Percentiles rank a stretch among this genome's conserved stretches.
Conservation (phyloP, 35 echinoderm and acorn worm species). For the Diadema setosum region DNA sequence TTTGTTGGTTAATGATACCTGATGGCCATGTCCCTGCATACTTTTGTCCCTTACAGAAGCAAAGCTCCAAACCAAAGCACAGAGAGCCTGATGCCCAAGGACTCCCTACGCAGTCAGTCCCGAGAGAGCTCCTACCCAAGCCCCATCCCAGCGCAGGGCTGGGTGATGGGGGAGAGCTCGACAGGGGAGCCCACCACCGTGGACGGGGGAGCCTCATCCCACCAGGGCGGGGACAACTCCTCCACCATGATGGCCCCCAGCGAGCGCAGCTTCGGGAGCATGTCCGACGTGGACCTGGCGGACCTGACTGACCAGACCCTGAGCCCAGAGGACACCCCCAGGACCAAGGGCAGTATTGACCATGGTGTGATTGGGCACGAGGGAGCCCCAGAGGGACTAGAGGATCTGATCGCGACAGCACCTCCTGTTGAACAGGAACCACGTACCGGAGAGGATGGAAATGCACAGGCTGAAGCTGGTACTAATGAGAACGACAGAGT, state of each 20-base stretch:
- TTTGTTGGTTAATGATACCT: too few species aligned
- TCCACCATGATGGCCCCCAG: not conserved
- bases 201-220: not conserved
- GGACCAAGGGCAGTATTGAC: not conserved
- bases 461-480: too few species aligned
- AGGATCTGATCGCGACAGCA: too few species aligned
- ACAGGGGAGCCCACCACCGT: not conserved
- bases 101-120: not conserved
- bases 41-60: not conserved
- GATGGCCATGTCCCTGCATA: too few species aligned
- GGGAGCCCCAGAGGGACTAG: not conserved
- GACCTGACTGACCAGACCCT: constrained; percentile 4
- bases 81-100: constrained; percentile 1
- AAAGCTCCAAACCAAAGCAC: not conserved
- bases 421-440: too few species aligned
- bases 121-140: not conserved
- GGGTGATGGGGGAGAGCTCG: constrained; percentile 3
- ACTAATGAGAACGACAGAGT: too few species aligned
- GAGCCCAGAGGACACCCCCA: not conserved
- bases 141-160: not conserved
- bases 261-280: not conserved
- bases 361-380: not conserved
- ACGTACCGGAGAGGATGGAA: too few species aligned
- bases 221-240: not conserved
- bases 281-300: not conserved